Conservation (phyloP, 2,113 vertebrate species). For the Oenanthe melanoleuca region DNA sequence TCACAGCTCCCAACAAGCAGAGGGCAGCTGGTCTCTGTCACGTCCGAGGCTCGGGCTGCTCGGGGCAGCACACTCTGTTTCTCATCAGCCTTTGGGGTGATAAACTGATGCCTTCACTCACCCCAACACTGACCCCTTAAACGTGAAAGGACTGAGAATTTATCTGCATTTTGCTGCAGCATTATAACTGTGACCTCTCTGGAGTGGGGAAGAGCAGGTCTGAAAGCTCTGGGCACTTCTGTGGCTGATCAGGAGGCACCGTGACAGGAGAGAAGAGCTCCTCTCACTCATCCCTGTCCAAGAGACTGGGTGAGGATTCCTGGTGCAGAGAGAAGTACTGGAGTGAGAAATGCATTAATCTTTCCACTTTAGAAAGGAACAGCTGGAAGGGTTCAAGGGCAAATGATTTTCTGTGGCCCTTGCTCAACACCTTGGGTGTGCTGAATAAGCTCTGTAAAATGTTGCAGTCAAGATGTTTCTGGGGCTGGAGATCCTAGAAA, state of each 20-base stretch:
- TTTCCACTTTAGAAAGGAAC: neutral
- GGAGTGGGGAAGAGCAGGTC: neutral
- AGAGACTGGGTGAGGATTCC: neutral
- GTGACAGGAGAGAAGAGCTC: neutral
- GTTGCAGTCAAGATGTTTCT: neutral
- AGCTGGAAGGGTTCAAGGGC: neutral
- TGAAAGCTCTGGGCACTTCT: neutral
- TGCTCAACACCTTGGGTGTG: neutral
- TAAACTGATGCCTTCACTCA: neutral
- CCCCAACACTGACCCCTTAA: neutral
- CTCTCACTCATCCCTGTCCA: neutral
- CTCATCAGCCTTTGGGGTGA: neutral
- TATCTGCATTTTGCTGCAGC: neutral
- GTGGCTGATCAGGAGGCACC: neutral
- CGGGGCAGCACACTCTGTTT: rapidly evolving
- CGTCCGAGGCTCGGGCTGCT: rapidly evolving
- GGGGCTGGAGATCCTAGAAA: neutral
- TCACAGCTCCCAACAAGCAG: rapidly evolving
- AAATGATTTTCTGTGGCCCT: neutral
- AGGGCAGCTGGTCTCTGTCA: neutral
- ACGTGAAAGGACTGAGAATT: rapidly evolving
- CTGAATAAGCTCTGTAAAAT: neutral
- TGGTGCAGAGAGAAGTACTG: neutral
- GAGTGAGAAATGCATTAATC: neutral
- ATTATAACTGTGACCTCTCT: neutral